Evolutionary conservation across 1,140 invertebrate genomes (phyloP).

Genomic region (Mylabris phalerata): DNA sequence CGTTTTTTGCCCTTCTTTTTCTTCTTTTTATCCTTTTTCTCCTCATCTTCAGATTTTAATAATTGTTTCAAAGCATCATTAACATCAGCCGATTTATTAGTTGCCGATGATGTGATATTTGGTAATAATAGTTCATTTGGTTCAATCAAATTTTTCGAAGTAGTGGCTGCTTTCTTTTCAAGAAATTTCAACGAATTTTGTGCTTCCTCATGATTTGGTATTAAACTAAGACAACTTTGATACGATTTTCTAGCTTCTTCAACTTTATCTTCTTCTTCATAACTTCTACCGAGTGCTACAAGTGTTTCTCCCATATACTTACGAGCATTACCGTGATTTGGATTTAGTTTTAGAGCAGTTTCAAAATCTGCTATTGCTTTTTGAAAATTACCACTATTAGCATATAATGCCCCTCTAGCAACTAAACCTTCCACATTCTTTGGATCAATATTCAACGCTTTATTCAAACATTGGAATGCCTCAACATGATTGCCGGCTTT

Average conservation of each 20-base stretch:
- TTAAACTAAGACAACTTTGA: slow-evolving; percentile 70
- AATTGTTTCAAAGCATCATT: slow-evolving; percentile 59
- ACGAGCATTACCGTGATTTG: slow-evolving; percentile 85
- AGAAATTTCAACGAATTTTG: slow-evolving; percentile 72
- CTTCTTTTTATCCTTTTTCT: slow-evolving; percentile 67
- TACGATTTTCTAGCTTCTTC: slow-evolving; percentile 81
- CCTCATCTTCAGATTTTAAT: slow-evolving; percentile 48
- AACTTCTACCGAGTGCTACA: slow-evolving; percentile 74
- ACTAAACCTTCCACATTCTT: slow-evolving; percentile 91
- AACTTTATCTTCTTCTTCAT: slow-evolving; percentile 76
- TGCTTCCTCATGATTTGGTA: slow-evolving; percentile 78
- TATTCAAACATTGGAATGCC: slow-evolving; percentile 92
- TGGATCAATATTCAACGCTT: slow-evolving; percentile 85
- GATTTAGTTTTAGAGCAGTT: slow-evolving; percentile 78
- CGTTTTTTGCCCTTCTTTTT: slow-evolving; percentile 63
- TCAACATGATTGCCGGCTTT: slow-evolving; percentile 84
- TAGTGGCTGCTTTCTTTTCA: slow-evolving; percentile 57
- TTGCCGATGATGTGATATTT: slow-evolving; percentile 24
- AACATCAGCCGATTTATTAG: slow-evolving; percentile 49
- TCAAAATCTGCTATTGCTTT: slow-evolving; percentile 94
- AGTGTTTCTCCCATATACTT: slow-evolving; percentile 92
- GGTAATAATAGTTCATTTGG: slow-evolving; percentile 52
- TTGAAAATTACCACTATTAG: slow-evolving; percentile 87
- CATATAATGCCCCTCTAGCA: slow-evolving; percentile 87
- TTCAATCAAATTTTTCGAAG: slow-evolving; percentile 51